A percentile compares a stretch with the other conserved stretches of the same genome.
phyloP scores from a whole-genome alignment of 2,888 invertebrate species.

The Phasia obesa region DNA sequence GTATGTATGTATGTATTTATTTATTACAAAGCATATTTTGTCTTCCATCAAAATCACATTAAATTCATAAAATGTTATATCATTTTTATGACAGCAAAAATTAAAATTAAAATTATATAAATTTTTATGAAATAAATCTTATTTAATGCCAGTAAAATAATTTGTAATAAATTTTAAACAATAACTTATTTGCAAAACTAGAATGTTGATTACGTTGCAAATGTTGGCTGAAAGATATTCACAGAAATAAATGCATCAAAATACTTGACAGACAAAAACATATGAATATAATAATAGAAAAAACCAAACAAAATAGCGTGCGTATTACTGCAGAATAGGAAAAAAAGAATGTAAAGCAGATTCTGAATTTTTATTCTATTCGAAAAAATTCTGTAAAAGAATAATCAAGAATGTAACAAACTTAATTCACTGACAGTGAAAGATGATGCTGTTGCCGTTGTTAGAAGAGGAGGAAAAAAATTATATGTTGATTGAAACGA shows the following conservation, averaged over 20 bases:
- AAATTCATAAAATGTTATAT: no score
- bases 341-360: conserved; percentile 37
- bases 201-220: conserved; percentile 48
- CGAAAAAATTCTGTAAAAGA: conserved; percentile 24
- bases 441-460: conserved; percentile 37
- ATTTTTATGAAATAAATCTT: conserved; percentile 58
- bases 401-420: conserved; percentile 51
- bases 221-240: conserved; percentile 16
- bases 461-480: neutral
- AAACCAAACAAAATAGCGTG: conserved; percentile 19
- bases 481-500: neutral
- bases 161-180: conserved; percentile 25
- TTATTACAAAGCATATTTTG: no score
- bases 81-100: no score
- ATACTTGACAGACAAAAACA: conserved; percentile 61
- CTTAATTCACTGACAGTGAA: conserved; percentile 65
- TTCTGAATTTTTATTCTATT: conserved; percentile 32
- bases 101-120: no score
- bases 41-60: no score
- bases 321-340: conserved; percentile 20
- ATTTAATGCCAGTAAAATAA: conserved; percentile 28
- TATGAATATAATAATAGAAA: conserved; percentile 48
- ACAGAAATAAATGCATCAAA: conserved; percentile 68
- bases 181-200: conserved; percentile 34
- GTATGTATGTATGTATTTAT: no score